Conservation (phyloP, 2,888 invertebrate genomes). For the Tenthredo livida region DNA sequence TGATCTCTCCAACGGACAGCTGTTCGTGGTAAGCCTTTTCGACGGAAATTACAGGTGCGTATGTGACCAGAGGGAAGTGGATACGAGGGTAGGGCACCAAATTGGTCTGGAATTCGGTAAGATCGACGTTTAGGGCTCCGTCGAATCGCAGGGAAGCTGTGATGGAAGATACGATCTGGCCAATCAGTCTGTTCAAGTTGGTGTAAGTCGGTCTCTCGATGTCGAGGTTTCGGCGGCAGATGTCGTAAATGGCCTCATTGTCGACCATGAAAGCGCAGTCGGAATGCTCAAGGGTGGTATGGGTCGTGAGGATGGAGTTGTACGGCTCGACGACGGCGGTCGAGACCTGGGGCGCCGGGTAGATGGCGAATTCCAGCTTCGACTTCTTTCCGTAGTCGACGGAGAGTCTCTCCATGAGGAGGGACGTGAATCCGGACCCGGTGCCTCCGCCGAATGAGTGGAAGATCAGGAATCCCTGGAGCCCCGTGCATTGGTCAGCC, state of each 20-base stretch:
- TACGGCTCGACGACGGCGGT: conserved; percentile 97
- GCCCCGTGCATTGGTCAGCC: conserved; percentile 95
- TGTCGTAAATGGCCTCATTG: conserved; percentile 94
- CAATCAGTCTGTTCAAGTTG: conserved; percentile 96
- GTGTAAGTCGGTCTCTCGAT: conserved; percentile 98
- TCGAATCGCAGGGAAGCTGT: conserved; percentile 96
- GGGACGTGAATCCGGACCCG: conserved; percentile 96
- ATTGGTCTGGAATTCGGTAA: conserved; percentile 88
- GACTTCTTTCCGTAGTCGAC: conserved; percentile 85
- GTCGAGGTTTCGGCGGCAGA: conserved; percentile 96
- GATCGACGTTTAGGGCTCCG: conserved; percentile 95
- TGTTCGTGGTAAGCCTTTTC: conserved; percentile 83
- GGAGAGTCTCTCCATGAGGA: conserved; percentile 96
- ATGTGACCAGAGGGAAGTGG: conserved; percentile 82
- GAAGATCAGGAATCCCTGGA: conserved; percentile 96
- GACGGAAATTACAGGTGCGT: conserved; percentile 81
- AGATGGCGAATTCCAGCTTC: conserved; percentile 97
- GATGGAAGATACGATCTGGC: conserved; percentile 96
- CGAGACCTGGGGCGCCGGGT: conserved; percentile 95
- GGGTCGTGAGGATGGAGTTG: conserved; percentile 97
- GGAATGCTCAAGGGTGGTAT: conserved; percentile 88
- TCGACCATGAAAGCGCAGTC: conserved; percentile 98
- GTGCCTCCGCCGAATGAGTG: conserved; percentile 97
- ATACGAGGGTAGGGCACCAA: conserved; percentile 83
- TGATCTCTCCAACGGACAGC: conserved; percentile 81